Evolutionary conservation across 2,797 vertebrate species (phyloP), one percentile per base, ranked within the genome.

Genomic region (Vespertilio murinus): DNA sequence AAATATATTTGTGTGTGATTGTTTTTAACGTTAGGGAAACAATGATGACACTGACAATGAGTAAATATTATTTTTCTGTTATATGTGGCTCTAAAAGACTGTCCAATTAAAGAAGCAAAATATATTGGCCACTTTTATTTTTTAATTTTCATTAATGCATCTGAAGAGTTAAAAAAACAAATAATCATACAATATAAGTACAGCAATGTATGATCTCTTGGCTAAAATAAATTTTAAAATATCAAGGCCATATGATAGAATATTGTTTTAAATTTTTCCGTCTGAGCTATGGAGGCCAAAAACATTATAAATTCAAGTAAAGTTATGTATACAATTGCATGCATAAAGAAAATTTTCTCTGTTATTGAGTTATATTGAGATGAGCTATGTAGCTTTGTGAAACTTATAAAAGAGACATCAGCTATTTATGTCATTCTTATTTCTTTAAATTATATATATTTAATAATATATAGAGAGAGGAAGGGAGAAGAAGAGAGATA

Each of bases 11-110:
- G 56, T 90, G 12, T 91, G 0, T 52, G 42, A 78, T 56, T 95
- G 30, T 86, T 95, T 94, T 96, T 38, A 84, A 69, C 33, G 3
- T 70, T 81, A 54, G 90, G 2, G 40, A 95, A 74, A 84, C 91
- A 92, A 74, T 90, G 91, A 22, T 1, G 23, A 69, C 7, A 35
- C 9, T 59, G 3, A 80, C 54, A 90, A 25, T 77, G 7, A 92
- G 25, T 42, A 49, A 85, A 87, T 64, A 90, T 67, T 14, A 75
- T 47, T 42, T 30, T 75, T 42, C 14, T 84, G 56, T 54, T 95
- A 25, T 33, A 64, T 25, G 5, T 33, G 56, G 28, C 2, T 22
- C 18, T 88, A 22, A 77, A 88, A 70, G 14, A 4, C 8, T 96
- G 3, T n/a, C 35, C 28, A 49, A 42, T 79, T 65, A 47, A 83